Base-by-base conservation (phyloP, 2,888 invertebrate species). In the Eulithis prunata region DNA sequence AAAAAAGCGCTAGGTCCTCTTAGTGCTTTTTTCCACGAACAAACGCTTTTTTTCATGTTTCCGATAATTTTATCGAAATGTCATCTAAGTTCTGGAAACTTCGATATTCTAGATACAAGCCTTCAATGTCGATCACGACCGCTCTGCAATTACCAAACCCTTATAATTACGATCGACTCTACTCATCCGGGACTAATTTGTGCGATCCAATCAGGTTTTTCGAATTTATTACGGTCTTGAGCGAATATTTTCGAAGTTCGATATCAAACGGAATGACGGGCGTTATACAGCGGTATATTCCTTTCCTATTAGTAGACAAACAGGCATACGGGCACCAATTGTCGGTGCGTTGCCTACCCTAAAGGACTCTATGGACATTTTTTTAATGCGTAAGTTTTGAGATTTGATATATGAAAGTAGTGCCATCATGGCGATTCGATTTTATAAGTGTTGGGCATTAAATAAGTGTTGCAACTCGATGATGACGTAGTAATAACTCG, bases 191-290 rank as follows among this genome's bases (percentile, higher is more conserved):
- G 71, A 57, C 64, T 57, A 57, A 67, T 71, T 71, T 55, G 14
- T 52, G 52, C 65, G 69, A 69, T 69, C 68, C 68, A 66, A 68
- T 68, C 66, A 62, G 43, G 21, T 49, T 62, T 61, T 64, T 51
- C 57, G 46, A 56, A 62, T 62, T 61, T 53, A 53, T 53, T 53
- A 38, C 38, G 38, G 36, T 53, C 32, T 53, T 53, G 38, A 41
- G 55, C 43, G 43, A 55, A 55, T 43, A 55, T 43, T 55, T 55
- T 43, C 28, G 6, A 12, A 43, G 43, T 38, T 13, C 5, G 13
- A 12, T 13, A 10, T 53, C 0, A 7, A n/a, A 32, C 52, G n/a
- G 5, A 4, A 52, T 32, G 32, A 32, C 53, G 53, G 32, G 2
- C n/a, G 53, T 53, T n/a, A 53, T 38, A 53, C 8, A 14, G 13